Base-by-base conservation (phyloP, 2,888 invertebrate species). In the Dascillus cervinus region DNA sequence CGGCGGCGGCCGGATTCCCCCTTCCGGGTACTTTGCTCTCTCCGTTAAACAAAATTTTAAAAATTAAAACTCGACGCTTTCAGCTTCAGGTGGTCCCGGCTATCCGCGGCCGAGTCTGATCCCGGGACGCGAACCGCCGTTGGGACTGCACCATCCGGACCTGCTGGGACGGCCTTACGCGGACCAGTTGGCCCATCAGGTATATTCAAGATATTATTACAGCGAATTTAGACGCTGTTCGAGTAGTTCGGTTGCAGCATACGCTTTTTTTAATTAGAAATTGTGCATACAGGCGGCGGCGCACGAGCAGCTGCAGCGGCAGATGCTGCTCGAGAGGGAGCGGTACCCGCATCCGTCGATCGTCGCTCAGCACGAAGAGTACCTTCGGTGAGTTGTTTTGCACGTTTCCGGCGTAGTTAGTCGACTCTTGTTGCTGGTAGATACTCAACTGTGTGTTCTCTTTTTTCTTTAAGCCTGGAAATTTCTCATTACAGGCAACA, bases 251-350 rank as follows among this genome's bases (percentile, higher is more conserved):
- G n/a, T n/a, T n/a, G n/a, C n/a, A n/a, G n/a, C n/a, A n/a, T n/a
- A n/a, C n/a, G n/a, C n/a, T n/a, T n/a, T n/a, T n/a, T n/a, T n/a
- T n/a, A n/a, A n/a, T n/a, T n/a, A n/a, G n/a, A n/a, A n/a, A n/a
- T n/a, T n/a, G n/a, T 36, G 32, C 34, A 60, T 71, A 50, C 77
- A 82, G 63, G 78, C 76, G 46, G 82, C 81, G 19, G 86, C 87
- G 42, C 87, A 88, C 56, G 89, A 89, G 63, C 87, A 87, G 59
- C 66, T 89, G 43, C 87, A 88, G 65, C 75, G 89, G 46, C 88
- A 89, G 58, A 71, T 89, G 65, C 69, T 88, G 64, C 56, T 89
- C 66, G 89, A 89, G 62, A 73, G 89, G 43, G 88, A 89, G 58
- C 72, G 85, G 44, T 77, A 74, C 56, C 73, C 71, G 32, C 78